Evolutionary conservation across 2,113 vertebrate species (phyloP).

Genomic region (Mystacornis crossleyi): DNA sequence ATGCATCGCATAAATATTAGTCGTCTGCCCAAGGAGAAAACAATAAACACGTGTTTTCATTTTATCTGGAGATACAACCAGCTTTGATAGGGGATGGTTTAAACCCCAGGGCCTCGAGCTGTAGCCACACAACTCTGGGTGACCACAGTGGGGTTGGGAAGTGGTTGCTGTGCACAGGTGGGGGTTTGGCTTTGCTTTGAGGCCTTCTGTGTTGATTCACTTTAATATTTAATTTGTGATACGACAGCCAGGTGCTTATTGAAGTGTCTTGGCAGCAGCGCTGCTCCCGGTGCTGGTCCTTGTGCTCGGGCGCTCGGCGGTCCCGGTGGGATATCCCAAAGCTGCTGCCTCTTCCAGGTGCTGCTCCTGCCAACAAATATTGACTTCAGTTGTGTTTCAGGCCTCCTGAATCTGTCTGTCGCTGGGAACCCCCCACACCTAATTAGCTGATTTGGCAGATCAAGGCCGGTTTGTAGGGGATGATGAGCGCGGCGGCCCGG

Average conservation of each 20-base stretch:
- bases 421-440: background rate
- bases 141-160: background rate
- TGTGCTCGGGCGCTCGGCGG: background rate
- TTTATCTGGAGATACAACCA: background rate
- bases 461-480: background rate
- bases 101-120: background rate
- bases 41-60: conserved; percentile 12
- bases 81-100: background rate
- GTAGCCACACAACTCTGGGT: background rate
- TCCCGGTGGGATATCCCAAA: background rate
- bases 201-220: background rate
- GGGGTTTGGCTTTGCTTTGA: background rate
- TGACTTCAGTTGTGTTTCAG: background rate
- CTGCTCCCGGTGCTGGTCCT: background rate
- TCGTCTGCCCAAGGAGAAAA: conserved; percentile 1
- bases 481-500: background rate
- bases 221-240: background rate
- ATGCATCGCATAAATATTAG: background rate
- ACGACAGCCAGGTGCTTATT: background rate
- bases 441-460: background rate
- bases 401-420: background rate
- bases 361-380: background rate
- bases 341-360: background rate
- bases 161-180: background rate
- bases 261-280: rapidly evolving